Percentiles rank a stretch among this genome's conserved stretches.
These are phyloP conservation scores for Metellina segmentata DNA, from an alignment of 2,888 invertebrate species.

Conservation along the genomic window DNA sequence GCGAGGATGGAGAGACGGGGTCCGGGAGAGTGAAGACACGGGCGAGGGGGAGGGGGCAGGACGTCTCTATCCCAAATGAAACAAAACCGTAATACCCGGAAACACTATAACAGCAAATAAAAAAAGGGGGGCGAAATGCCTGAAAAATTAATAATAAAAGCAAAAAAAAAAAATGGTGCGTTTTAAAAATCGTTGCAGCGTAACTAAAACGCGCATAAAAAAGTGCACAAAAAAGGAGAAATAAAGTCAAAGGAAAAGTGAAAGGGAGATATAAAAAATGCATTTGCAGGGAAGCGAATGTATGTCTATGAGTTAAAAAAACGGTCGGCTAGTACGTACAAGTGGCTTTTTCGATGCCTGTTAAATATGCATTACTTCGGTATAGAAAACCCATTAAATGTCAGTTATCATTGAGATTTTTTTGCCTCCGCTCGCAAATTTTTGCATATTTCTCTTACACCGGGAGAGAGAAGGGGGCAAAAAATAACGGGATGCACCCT, in stretches of 20 bases:
- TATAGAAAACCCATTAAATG: slow-evolving; percentile 74
- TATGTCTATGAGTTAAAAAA: slow-evolving; percentile 54
- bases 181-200: slow-evolving; percentile 71
- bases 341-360: slow-evolving; percentile 72
- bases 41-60: background rate
- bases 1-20: slow-evolving; percentile 1
- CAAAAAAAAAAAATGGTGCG: slow-evolving; percentile 59
- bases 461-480: background rate
- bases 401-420: slow-evolving; percentile 73
- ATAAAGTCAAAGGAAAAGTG: slow-evolving; percentile 47
- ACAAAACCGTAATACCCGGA: slow-evolving; percentile 63
- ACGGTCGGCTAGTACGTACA: slow-evolving; percentile 55
- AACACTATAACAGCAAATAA: slow-evolving; percentile 52
- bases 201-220: slow-evolving; percentile 72
- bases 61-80: slow-evolving; percentile 37
- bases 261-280: slow-evolving; percentile 73
- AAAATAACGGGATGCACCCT: background rate
- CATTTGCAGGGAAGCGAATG: slow-evolving; percentile 64
- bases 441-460: slow-evolving; percentile 68
- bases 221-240: background rate
- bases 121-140: slow-evolving; percentile 12
- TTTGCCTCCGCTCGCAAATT: slow-evolving; percentile 60
- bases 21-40: background rate
- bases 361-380: slow-evolving; percentile 76
- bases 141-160: slow-evolving; percentile 59